Base-by-base conservation (phyloP, 2,888 invertebrate genomes). In the Ischnus inquisitorius region DNA sequence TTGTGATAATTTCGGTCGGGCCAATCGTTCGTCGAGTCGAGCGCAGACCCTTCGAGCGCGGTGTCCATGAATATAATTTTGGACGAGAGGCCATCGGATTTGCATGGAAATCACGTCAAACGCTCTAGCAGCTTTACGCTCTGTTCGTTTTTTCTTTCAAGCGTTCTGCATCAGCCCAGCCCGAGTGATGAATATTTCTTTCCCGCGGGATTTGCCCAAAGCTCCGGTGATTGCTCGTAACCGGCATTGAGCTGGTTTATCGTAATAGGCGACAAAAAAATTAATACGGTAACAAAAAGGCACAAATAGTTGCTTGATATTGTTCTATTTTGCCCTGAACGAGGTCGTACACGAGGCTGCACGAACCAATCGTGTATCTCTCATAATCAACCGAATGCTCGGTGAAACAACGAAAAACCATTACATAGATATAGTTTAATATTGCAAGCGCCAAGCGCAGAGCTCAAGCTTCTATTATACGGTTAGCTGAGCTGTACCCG, bases 61-160 rank as follows among this genome's bases (percentile, higher is more conserved):
- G 43, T 83, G 80, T 80, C 64, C 80, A 80, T 80, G 83, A 83
- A 83, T 83, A 83, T 83, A 77, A 83, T 83, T 83, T 83, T 41
- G 62, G 68, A 54, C 71, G 72, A 82, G 79, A 67, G 80, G 80
- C 83, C 84, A 85, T 86, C 74, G 80, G 74, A 86, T 86, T 86
- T 85, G 85, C 86, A 86, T 85, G 71, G 80, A 86, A 86, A 86
- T 84, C 83, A 82, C 82, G 85, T 84, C 86, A 79, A 82, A 76
- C 80, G 75, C 51, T 82, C 62, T 82, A 54, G 34, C 16, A 51
- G 46, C 67, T 41, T 57, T 67, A 19, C 51, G 41, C 51, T 77
- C 51, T n/a, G 67, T 79, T 46, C 22, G 34, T 2, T 71, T 51
- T 76, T 65, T 71, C n/a, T 51, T 16, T 10, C 41, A 64, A 22